Evolutionary conservation across 2,888 invertebrate genomes (phyloP).

Genomic region (Cephus nigrinus): DNA sequence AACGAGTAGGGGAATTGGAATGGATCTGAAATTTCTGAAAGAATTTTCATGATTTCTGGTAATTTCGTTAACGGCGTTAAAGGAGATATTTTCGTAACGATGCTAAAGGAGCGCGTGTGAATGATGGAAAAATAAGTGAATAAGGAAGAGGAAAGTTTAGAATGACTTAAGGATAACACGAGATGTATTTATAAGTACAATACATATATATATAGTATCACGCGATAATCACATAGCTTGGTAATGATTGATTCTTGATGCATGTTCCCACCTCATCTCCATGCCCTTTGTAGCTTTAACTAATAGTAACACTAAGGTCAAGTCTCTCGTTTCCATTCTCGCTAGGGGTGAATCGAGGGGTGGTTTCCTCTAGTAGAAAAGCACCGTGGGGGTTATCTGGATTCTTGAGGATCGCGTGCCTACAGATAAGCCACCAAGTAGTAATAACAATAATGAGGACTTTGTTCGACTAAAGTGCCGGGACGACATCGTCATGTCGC

Average conservation of each 20-base stretch:
- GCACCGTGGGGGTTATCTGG: slow-evolving; percentile 36
- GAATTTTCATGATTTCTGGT: not conserved
- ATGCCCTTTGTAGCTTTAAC: slow-evolving; percentile 11
- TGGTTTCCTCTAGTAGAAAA: slow-evolving; percentile 5
- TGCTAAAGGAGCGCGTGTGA: not conserved
- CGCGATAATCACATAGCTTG: not conserved
- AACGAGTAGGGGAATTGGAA: not conserved
- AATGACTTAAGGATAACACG: too few species aligned
- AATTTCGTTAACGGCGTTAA: not conserved
- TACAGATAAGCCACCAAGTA: slow-evolving; percentile 38
- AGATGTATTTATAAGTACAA: too few species aligned
- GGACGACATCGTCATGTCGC: slow-evolving; percentile 27
- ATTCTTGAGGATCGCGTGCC: slow-evolving; percentile 46
- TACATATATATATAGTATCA: not conserved
- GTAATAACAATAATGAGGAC: slow-evolving; percentile 38
- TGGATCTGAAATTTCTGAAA: not conserved
- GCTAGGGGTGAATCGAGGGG: not conserved
- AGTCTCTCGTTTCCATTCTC: slow-evolving; percentile 11
- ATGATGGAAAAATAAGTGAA: too few species aligned
- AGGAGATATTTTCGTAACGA: not conserved
- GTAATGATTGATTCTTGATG: not conserved
- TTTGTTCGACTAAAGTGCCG: slow-evolving; percentile 38
- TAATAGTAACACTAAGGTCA: slow-evolving; percentile 11
- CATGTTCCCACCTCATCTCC: slow-evolving; percentile 1
- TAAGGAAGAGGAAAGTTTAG: too few species aligned